Evolutionary conservation across 2,113 vertebrate species (phyloP).

Genomic region (Urocitellus parryii): DNA sequence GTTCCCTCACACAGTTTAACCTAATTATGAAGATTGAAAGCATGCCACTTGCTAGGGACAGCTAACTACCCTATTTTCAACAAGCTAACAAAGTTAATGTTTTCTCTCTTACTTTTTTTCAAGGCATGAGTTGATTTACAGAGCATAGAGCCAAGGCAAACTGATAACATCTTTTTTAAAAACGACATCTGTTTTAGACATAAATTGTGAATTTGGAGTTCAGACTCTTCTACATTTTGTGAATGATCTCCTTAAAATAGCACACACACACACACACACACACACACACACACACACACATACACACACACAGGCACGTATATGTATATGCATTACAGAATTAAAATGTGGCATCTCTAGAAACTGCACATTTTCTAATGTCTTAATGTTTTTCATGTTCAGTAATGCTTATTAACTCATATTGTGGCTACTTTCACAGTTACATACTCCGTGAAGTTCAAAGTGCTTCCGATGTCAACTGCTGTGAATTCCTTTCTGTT

Average conservation of each 20-base stretch:
- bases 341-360: background rate
- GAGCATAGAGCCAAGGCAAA: slow-evolving; percentile 2
- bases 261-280: too few species aligned
- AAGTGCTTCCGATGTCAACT: background rate
- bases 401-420: background rate
- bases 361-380: background rate
- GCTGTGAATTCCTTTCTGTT: background rate
- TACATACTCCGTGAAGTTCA: background rate
- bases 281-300: too few species aligned
- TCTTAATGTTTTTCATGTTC: background rate
- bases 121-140: background rate
- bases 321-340: background rate
- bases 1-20: background rate
- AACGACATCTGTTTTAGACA: background rate
- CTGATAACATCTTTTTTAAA: background rate
- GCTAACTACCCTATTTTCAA: background rate
- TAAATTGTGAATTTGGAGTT: background rate
- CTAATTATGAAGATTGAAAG: background rate
- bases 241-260: background rate
- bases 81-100: background rate
- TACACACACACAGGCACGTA: background rate
- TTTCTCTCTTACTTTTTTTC: background rate
- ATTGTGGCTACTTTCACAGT: background rate
- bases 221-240: background rate
- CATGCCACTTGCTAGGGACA: background rate